Base-by-base conservation (phyloP, 2,113 vertebrate species). In the Dicaeum eximium region DNA sequence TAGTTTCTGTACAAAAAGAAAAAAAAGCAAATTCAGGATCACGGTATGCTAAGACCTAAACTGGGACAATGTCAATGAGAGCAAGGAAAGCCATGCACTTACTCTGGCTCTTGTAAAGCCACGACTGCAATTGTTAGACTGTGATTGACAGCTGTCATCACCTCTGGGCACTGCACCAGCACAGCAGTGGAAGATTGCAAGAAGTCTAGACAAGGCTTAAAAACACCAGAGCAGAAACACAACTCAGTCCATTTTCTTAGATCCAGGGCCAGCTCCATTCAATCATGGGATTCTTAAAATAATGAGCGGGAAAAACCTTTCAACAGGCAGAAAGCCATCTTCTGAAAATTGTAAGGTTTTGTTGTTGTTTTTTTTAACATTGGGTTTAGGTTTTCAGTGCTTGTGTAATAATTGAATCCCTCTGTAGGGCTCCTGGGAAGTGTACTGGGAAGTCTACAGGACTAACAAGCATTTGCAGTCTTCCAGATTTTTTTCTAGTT, bases 201-300 rank as follows among this genome's bases (percentile, higher is more conserved):
- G 70, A 91, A 78, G 38, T 56, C 69, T 64, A 71, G 44, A 51
- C 0, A 0, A 67, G 77, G 37, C 37, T 94, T 89, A 84, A 57
- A 74, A 95, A 92, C 24, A 62, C 48, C 38, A 86, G 86, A 80
- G 72, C 80, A 86, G 71, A 88, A 94, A 81, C 42, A 77, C 22
- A 67, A 6, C 60, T 53, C 40, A 31, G 35, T 67, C 44, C 33
- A 7, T 31, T 93, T 70, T 58, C 75, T 95, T 48, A 95, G 83
- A 92, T 94, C 60, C 53, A 45, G 40, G n/a, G 83, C 92, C 94
- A 94, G 38, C 56, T 94, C 56, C 22, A 27, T 91, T 93, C 60
- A 87, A 28, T 45, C 73, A 67, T 65, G 75, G 61, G n/a, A 17
- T 64, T 93, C 69, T 78, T 88, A 69, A 90, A 94, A 81, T 86